Evolutionary conservation across 2,888 invertebrate species (phyloP), one percentile per base, ranked within the genome.

Genomic region (Tenthredo livida): DNA sequence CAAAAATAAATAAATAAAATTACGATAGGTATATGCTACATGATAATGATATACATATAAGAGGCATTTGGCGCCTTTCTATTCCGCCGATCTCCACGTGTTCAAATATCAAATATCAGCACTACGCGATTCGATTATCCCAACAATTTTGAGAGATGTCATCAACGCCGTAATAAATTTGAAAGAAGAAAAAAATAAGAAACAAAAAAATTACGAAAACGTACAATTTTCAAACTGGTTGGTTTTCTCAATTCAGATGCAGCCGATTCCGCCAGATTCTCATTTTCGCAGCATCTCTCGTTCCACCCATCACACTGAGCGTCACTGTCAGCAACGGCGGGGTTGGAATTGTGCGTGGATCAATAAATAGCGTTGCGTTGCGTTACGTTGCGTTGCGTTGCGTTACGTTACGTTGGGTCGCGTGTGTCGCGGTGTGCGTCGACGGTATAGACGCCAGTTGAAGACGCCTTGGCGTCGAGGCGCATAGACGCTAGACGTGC

Each of bases 271-370:
- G 21, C n/a, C 2, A 29, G 61, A 37, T 58, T 43, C 15, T 80
- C 12, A 15, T 54, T 77, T 50, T 54, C 1, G 17, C 50, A 50
- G 17, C 54, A 33, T 40, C 6, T 21, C 21, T 25, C 77, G 21
- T 37, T 80, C 61, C 40, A n/a, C 77, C 50, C 77, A 17, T 58
- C 37, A 50, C 70, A 58, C 70, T 70, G 83, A 83, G 83, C 83
- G 47, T 67, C 83, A 70, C 83, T 83, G 83, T 83, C 29, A 43
- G 29, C 37, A n/a, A 47, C 50, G 83, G 29, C 70, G 43, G 70
- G 83, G 89, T 88, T 89, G 87, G 90, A 92, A 91, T 93, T 91
- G 92, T 93, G 93, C 92, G 93, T 92, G 92, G 92, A 93, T 93
- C 93, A 92, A 92, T 93, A 93, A 92, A 93, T 92, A 90, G 91